Base-by-base conservation (phyloP, 2,113 vertebrate genomes). In the Heloderma charlesbogerti region DNA sequence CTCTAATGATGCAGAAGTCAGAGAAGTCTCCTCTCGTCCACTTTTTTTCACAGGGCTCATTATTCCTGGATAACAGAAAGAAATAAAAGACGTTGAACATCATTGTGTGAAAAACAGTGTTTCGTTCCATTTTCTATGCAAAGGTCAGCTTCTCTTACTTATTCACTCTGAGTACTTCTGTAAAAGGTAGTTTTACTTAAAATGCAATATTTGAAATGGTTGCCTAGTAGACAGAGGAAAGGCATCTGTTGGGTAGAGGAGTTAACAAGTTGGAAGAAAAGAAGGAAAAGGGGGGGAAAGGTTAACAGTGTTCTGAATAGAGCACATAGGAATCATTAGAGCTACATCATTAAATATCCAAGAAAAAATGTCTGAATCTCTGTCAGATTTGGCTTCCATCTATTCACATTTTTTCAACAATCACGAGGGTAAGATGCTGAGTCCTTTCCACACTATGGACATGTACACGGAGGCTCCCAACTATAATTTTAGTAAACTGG, bases 61-160 rank as follows among this genome's bases (percentile, higher is more conserved):
- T 94, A 96, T 96, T 96, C 98, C 98, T 98, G 94, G 92, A 92
- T 86, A 94, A 94, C 89, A 79, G 92, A 91, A 96, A 77, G 75
- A n/a, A 93, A 34, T n/a, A 90, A 91, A 94, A 96, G 63, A 57
- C 57, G 57, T 74, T 75, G 71, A 87, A 87, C 12, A 29, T 54
- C 85, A 94, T 40, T 66, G 8, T 60, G 27, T 37, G 74, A 92
- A 51, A 69, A 92, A 82, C 25, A 71, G 51, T 1, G 0, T 85
- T 71, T 85, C 29, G 16, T 51, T 72, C 37, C 43, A 60, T 94
- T 91, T 63, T 86, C 27, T 16, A 80, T 43, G 43, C 3, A 40
- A 78, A 80, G 10, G 18, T 84, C 69, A 79, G 34, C 63, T 85
- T 79, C 12, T 29, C 57, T 83, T 25, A 40, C n/a, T 82, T 83